phyloP scores from a whole-genome alignment of 2,888 invertebrate genomes.

The Nycteola revayana region DNA sequence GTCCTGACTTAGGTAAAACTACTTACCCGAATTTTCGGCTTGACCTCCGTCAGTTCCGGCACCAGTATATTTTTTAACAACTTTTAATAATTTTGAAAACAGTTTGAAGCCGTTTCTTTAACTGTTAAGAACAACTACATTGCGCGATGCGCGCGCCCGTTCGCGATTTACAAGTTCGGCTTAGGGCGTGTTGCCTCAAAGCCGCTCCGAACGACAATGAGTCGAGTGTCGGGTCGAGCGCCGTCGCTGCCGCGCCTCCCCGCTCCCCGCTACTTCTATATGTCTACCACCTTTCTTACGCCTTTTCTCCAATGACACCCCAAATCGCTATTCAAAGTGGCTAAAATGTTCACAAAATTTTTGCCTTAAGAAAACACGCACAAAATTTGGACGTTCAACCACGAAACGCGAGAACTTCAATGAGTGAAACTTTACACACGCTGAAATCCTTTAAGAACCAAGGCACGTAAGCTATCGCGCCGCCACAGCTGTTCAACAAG shows the following conservation, averaged over 20 bases:
- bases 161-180: constrained; percentile 33
- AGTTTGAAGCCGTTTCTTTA: constrained; percentile 55
- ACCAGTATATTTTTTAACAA: constrained; percentile 51
- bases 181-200: constrained; percentile 45
- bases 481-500: too few species aligned
- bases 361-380: too few species aligned
- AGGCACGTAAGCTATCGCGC: too few species aligned
- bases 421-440: too few species aligned
- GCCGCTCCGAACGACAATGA: constrained; percentile 48
- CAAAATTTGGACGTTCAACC: too few species aligned
- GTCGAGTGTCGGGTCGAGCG: constrained; percentile 18
- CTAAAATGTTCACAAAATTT: too few species aligned
- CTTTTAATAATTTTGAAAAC: constrained; percentile 58
- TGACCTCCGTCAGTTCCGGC: constrained; percentile 42
- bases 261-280: constrained; percentile 22
- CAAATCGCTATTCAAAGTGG: constrained; percentile 16
- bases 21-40: constrained; percentile 57
- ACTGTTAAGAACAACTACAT: constrained; percentile 47
- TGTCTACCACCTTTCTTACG: constrained; percentile 36
- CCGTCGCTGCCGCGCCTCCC: constrained; percentile 19
- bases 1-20: constrained; percentile 24
- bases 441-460: too few species aligned
- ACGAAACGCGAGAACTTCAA: too few species aligned
- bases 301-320: constrained; percentile 30
- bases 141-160: constrained; percentile 45